Conservation (phyloP, 1,140 invertebrate genomes). For the Pentalonia nigronervosa region DNA sequence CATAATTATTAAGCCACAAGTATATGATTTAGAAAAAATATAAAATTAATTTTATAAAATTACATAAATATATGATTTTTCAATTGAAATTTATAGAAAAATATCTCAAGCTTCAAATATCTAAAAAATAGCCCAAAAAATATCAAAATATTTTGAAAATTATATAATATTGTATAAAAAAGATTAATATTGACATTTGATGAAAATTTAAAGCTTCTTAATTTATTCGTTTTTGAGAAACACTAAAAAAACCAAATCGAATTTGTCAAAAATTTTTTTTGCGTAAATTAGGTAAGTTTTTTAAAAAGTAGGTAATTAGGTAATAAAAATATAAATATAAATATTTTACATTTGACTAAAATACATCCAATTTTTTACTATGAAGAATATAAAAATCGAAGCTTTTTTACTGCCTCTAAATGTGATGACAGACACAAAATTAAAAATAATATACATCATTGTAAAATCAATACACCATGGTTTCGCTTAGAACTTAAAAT, state of each 20-base stretch:
- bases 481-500: background rate
- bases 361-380: background rate
- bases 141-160: too few relatives aligned
- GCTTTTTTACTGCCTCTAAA: background rate
- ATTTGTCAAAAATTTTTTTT: background rate
- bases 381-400: background rate
- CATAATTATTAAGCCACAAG: background rate
- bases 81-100: background rate
- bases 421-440: background rate
- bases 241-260: background rate
- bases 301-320: too few relatives aligned
- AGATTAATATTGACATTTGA: too few relatives aligned
- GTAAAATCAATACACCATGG: background rate
- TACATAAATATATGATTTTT: background rate
- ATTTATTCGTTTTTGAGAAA: background rate
- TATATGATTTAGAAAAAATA: background rate
- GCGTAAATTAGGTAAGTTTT: background rate
- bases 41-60: background rate
- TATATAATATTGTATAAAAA: too few relatives aligned
- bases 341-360: background rate
- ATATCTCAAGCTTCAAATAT: too few relatives aligned
- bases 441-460: background rate
- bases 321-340: too few relatives aligned
- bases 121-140: background rate
- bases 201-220: background rate